Evolutionary conservation across 2,113 vertebrate genomes (phyloP), one percentile per base, ranked within the genome.

Genomic region (Polypterus senegalus): DNA sequence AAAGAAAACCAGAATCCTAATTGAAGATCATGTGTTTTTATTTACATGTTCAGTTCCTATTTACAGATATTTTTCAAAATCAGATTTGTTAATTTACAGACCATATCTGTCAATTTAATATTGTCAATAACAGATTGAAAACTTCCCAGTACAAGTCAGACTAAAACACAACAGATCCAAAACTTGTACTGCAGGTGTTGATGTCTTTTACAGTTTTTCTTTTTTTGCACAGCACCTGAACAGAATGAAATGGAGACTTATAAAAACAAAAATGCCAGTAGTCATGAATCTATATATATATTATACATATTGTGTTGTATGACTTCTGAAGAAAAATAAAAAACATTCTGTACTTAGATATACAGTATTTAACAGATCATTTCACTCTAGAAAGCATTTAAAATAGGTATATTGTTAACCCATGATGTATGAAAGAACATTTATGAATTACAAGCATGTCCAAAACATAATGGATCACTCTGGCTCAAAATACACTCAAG

Each of bases 1-100:
- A 27, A 27, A 27, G 27, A 27, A 27, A 27, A 27, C 27, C 27
- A 27, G 27, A 27, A 27, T 27, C 27, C 27, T 27, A 27, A 27
- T 27, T 27, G 27, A 27, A 27, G 27, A 27, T 27, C 27, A 27
- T 27, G 27, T 27, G 27, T 27, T 27, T 87, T 87, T 87, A 87
- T 87, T 87, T 86, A 87, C 83, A 87, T 64, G 63, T 73, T 72
- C 51, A 71, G 45, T 80, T 80, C 81, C 66, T 87, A 87, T 87
- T 82, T 87, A 87, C 85, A 87, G 63, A 75, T 73, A 70, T 81
- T 70, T 73, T 73, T 70, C 71, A 75, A 83, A 82, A 83, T 74
- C 83, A 87, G 61, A 73, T 74, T 70, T 77, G 78, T 78, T 60
- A 74, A 76, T 72, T 78, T 72, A 70, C 51, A 73, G 69, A 77